A percentile compares a stretch with the other conserved stretches of the same genome.
Evolutionary conservation across 23 tunicate species (phyloP).

Genomic region (Clavelina lepadiformis): DNA sequence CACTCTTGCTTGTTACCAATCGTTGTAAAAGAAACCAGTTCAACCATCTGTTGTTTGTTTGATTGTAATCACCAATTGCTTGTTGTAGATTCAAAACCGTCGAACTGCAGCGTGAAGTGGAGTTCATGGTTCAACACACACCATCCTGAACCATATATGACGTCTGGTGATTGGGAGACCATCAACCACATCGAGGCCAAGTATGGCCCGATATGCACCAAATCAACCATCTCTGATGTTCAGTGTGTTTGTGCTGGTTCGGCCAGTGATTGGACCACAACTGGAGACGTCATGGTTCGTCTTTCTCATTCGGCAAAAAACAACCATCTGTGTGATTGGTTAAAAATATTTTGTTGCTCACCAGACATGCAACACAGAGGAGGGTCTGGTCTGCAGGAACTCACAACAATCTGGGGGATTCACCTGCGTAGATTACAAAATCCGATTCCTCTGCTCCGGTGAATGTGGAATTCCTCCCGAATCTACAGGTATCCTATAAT

Average conservation of each 20-base stretch:
- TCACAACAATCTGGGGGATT: conserved; percentile 26
- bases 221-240: conserved; percentile 16
- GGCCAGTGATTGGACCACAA: conserved; percentile 19
- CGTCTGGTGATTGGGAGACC: conserved; percentile 25
- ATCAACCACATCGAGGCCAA: conserved; percentile 5
- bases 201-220: conserved; percentile 9
- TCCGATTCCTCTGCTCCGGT: conserved; percentile 24
- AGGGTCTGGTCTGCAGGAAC: conserved; percentile 27
- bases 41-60: no score
- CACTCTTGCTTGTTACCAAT: no score
- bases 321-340: not conserved
- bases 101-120: conserved; percentile 6
- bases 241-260: conserved; percentile 20
- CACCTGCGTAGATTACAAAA: conserved; percentile 43
- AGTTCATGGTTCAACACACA: conserved; percentile 31
- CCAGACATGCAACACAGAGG: conserved; percentile 39
- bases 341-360: not conserved
- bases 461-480: conserved; percentile 13
- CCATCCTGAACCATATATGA: conserved; percentile 10
- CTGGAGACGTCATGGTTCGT: conserved; percentile 41
- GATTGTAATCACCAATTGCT: not conserved
- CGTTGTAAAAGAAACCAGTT: no score
- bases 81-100: not conserved
- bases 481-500: no score
- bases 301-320: not conserved